Percentiles rank a stretch among this genome's conserved stretches.
Evolutionary conservation across 2,888 invertebrate species (phyloP).

Genomic region (Hermaeophaga mercurialis): DNA sequence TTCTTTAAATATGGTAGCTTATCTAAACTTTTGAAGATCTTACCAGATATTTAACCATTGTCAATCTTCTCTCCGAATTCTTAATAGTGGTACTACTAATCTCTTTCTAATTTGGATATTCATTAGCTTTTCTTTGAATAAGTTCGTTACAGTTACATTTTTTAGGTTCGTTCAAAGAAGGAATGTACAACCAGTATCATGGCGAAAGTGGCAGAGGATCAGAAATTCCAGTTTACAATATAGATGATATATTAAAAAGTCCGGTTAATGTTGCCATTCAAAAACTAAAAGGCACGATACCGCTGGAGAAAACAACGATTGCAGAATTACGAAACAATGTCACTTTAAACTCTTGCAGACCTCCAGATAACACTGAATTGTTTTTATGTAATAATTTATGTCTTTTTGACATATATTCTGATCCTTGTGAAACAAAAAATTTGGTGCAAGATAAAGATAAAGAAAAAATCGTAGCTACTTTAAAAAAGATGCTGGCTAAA

Average conservation of each 20-base stretch:
- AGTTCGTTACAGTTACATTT: no score
- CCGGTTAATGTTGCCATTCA: constrained; percentile 44
- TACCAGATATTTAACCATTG: no score
- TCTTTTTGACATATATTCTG: constrained; percentile 49
- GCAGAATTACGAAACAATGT: constrained; percentile 26
- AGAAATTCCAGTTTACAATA: constrained; percentile 43
- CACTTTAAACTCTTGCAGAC: constrained; percentile 32
- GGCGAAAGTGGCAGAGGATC: constrained; percentile 44
- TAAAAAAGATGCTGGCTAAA: constrained; percentile 37
- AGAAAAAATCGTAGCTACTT: constrained; percentile 30
- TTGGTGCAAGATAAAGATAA: constrained; percentile 37
- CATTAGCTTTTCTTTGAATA: no score
- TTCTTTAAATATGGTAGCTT: no score
- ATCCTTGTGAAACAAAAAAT: constrained; percentile 53
- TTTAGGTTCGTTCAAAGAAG: constrained; percentile 41
- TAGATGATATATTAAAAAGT: constrained; percentile 43
- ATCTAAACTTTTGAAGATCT: no score
- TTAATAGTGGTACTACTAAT: no score
- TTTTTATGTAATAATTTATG: constrained; percentile 41
- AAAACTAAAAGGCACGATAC: constrained; percentile 22
- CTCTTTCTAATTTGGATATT: no score
- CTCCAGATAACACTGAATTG: constrained; percentile 7
- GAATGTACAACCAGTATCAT: constrained; percentile 42
- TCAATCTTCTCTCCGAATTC: no score
- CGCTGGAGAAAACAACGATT: constrained; percentile 26